A percentile compares a stretch with the other conserved stretches of the same genome.
These are phyloP conservation scores for Pachyrhynchus sulphureomaculatus DNA, from an alignment of 1,140 invertebrate genomes.

Conservation along the genomic window DNA sequence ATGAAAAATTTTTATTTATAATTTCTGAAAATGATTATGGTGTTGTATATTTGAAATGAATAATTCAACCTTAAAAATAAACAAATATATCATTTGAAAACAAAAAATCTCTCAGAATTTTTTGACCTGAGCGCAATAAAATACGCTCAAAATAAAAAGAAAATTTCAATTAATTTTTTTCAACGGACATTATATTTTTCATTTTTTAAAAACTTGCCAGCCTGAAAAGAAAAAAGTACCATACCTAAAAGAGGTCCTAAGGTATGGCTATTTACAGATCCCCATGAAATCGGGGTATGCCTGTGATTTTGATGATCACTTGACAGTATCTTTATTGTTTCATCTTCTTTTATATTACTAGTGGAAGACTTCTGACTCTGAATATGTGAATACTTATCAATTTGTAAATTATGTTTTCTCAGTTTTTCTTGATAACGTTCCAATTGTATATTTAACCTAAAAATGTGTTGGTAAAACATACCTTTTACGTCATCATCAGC, in stretches of 20 bases:
- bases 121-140: too few relatives aligned
- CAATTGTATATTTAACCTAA: conserved; percentile 64
- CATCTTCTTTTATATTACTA: conserved; percentile 39
- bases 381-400: conserved; percentile 23
- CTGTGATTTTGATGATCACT: conserved; percentile 41
- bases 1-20: too few relatives aligned
- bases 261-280: conserved; percentile 58
- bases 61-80: too few relatives aligned
- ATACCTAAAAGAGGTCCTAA: conserved; percentile 26
- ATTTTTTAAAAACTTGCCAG: too few relatives aligned
- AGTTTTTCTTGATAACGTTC: conserved; percentile 68
- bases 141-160: too few relatives aligned
- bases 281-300: conserved; percentile 54
- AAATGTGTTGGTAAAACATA: conserved; percentile 34
- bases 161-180: too few relatives aligned
- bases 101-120: too few relatives aligned
- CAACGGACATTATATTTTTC: too few relatives aligned
- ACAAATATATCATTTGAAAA: too few relatives aligned
- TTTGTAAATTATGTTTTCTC: conserved; percentile 44
- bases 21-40: too few relatives aligned
- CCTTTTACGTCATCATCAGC: neutral
- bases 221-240: too few relatives aligned
- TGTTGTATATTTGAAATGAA: too few relatives aligned
- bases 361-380: conserved; percentile 12
- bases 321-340: conserved; percentile 36